These are phyloP conservation scores for Irena cyanogastra DNA, from an alignment of 2,113 vertebrate species.

Conservation along the genomic window DNA sequence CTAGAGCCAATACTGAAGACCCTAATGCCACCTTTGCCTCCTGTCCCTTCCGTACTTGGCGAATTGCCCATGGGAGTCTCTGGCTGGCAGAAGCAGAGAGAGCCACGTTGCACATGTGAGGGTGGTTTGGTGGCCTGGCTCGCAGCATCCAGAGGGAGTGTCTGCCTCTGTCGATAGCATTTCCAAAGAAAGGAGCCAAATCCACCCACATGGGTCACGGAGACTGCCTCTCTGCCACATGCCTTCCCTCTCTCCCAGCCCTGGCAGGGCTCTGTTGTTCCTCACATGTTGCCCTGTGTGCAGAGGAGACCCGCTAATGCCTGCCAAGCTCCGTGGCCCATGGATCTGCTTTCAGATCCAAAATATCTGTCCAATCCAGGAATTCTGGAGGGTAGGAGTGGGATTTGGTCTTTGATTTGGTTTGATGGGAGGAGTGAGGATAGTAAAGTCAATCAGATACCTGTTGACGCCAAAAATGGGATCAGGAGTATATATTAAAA, in stretches of 20 bases:
- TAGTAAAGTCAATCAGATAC: not conserved
- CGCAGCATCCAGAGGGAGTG: not conserved
- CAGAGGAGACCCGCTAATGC: not conserved
- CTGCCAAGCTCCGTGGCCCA: rapidly evolving
- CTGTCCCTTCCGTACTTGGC: not conserved
- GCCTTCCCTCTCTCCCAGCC: not conserved
- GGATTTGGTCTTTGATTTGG: not conserved
- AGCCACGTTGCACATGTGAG: not conserved
- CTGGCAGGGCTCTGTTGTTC: not conserved
- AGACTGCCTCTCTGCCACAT: conserved; percentile 9
- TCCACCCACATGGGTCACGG: conserved; percentile 47
- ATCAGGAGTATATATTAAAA: not conserved
- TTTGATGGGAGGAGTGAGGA: not conserved
- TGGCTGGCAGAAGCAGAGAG: not conserved
- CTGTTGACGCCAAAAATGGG: not conserved
- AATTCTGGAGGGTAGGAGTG: not conserved
- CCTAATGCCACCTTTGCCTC: not conserved
- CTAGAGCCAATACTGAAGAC: not conserved
- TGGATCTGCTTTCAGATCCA: not conserved
- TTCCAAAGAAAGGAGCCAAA: conserved; percentile 57
- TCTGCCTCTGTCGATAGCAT: not conserved
- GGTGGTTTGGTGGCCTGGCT: not conserved
- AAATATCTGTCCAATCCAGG: not conserved
- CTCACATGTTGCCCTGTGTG: not conserved
- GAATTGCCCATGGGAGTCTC: not conserved